These are phyloP conservation scores for Cotesia congregata DNA, from an alignment of 2,888 invertebrate genomes.

Conservation along the genomic window DNA sequence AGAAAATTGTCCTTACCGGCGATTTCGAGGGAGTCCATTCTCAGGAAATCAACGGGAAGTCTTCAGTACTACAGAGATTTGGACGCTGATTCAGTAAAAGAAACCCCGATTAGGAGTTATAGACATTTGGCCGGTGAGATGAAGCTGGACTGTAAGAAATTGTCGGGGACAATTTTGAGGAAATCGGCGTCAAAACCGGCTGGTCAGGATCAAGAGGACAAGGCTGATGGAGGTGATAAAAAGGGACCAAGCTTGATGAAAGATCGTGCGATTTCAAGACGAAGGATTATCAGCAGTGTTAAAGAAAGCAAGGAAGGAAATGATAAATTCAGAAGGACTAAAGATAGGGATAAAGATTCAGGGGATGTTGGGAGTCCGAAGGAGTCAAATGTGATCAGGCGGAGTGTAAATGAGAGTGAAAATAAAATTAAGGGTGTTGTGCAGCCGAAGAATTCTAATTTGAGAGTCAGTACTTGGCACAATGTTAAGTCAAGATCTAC, in stretches of 20 bases:
- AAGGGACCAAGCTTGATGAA: slow-evolving; percentile 39
- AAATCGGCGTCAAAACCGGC: slow-evolving; percentile 44
- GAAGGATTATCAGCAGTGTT: slow-evolving; percentile 61
- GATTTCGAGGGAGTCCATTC: slow-evolving; percentile 42
- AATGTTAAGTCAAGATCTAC: slow-evolving; percentile 36
- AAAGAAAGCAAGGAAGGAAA: slow-evolving; percentile 45
- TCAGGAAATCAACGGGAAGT: slow-evolving; percentile 48
- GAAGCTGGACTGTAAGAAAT: slow-evolving; percentile 46
- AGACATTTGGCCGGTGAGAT: slow-evolving; percentile 39
- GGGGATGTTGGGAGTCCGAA: not conserved
- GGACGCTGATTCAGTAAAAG: not conserved
- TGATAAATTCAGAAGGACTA: not conserved
- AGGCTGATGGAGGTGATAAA: slow-evolving; percentile 35
- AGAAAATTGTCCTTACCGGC: slow-evolving; percentile 60
- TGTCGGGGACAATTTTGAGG: slow-evolving; percentile 49
- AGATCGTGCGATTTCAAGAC: slow-evolving; percentile 60
- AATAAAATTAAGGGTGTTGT: slow-evolving; percentile 28
- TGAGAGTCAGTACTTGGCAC: slow-evolving; percentile 27
- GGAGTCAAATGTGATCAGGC: slow-evolving; percentile 14
- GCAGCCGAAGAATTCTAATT: slow-evolving; percentile 20
- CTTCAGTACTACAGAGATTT: slow-evolving; percentile 44
- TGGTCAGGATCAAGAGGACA: slow-evolving; percentile 32
- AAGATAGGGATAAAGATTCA: not conserved
- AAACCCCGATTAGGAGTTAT: not conserved
- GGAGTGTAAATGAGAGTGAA: slow-evolving; percentile 31